phyloP scores from a whole-genome alignment of 2,888 invertebrate species.

The Mallateleia sp. region DNA sequence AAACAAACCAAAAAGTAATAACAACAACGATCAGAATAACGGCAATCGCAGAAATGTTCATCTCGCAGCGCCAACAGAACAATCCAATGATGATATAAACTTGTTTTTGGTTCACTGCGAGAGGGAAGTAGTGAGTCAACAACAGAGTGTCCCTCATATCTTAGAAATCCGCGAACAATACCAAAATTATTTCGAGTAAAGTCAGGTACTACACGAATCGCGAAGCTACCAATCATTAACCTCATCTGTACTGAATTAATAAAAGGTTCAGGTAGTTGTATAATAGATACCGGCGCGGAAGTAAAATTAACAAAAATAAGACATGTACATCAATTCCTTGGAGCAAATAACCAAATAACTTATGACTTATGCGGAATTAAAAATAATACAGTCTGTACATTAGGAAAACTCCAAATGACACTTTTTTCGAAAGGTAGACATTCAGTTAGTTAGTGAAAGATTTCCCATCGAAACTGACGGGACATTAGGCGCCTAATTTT shows the following conservation, averaged over 20 bases:
- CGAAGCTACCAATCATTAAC: background rate
- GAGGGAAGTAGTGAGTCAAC: background rate
- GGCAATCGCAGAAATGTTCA: too few species aligned
- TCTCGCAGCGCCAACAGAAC: too few species aligned
- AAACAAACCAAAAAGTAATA: too few species aligned
- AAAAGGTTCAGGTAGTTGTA: background rate
- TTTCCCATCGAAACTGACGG: background rate
- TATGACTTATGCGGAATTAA: background rate
- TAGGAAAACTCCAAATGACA: background rate
- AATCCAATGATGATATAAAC: too few species aligned
- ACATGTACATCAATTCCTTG: background rate
- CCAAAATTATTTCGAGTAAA: background rate
- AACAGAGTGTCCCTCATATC: background rate
- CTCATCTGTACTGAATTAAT: background rate
- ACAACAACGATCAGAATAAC: too few species aligned
- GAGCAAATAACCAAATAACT: too few species aligned
- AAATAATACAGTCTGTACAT: background rate
- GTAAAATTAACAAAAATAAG: background rate
- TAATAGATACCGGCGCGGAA: background rate
- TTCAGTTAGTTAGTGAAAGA: background rate
- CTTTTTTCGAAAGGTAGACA: background rate
- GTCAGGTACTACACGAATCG: background rate
- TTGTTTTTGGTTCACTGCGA: background rate
- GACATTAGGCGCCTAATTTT: background rate
- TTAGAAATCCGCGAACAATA: background rate